phyloP scores from a whole-genome alignment of 2,888 invertebrate species.

The Peribatodes rhomboidaria region DNA sequence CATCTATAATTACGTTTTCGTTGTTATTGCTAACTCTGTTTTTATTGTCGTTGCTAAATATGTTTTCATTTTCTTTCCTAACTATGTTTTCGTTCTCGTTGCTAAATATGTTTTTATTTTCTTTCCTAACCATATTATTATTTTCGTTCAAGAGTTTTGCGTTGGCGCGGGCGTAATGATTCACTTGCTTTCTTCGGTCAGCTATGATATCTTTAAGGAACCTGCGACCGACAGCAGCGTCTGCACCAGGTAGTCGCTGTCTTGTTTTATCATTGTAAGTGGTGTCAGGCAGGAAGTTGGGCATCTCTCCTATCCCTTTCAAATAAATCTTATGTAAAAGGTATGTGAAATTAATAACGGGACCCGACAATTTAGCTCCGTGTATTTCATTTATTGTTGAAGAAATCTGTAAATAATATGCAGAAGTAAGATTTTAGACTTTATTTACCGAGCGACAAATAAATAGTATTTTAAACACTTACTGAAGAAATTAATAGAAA shows the following conservation, averaged over 20 bases:
- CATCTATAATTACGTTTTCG: neutral
- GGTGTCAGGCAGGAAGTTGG: slow-evolving; percentile 4
- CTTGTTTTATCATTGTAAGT: slow-evolving; percentile 9
- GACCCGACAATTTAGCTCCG: neutral
- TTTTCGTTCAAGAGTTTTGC: too few relatives aligned
- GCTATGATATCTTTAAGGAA: slow-evolving; percentile 3
- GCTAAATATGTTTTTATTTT: neutral
- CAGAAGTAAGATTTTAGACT: too few relatives aligned
- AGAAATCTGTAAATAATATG: slow-evolving; percentile 4
- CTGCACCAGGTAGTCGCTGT: slow-evolving; percentile 1
- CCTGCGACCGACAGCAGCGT: slow-evolving; percentile 8
- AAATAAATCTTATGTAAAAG: neutral
- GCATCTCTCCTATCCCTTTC: neutral
- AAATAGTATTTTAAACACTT: too few relatives aligned
- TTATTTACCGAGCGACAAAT: too few relatives aligned
- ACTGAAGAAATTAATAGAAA: slow-evolving; percentile 4
- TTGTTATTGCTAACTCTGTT: neutral
- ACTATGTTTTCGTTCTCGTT: neutral
- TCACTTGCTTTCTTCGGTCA: neutral
- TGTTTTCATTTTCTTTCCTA: neutral
- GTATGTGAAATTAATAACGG: neutral
- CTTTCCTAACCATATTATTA: too few relatives aligned
- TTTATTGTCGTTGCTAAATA: neutral
- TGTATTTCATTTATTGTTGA: slow-evolving; percentile 2
- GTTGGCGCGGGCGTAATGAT: neutral